Conservation (phyloP, 2,888 invertebrate species). For the Drosophila robusta region DNA sequence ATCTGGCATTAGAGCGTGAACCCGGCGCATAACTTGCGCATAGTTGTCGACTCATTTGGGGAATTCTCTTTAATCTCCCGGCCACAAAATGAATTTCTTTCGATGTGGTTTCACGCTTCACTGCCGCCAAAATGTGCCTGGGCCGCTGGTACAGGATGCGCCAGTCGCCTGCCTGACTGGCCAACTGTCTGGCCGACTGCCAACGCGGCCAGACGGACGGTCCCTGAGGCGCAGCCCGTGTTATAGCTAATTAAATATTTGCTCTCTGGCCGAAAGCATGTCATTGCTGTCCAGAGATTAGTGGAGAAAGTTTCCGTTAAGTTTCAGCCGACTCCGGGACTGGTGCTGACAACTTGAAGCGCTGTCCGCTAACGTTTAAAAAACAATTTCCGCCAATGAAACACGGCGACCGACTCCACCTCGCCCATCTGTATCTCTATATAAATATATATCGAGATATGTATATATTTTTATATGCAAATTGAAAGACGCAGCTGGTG, state of each 20-base stretch:
- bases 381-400: slow-evolving; percentile 57
- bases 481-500: slow-evolving; percentile 17
- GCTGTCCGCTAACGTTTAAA: slow-evolving; percentile 43
- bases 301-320: slow-evolving; percentile 42
- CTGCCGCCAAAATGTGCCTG: slow-evolving; percentile 40
- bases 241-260: slow-evolving; percentile 77
- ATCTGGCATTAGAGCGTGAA: slow-evolving; percentile 32
- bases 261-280: slow-evolving; percentile 55
- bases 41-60: slow-evolving; percentile 61
- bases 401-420: neutral
- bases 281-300: slow-evolving; percentile 57
- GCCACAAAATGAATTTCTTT: slow-evolving; percentile 59
- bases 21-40: slow-evolving; percentile 15
- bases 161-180: slow-evolving; percentile 40
- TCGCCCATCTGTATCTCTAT: neutral
- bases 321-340: slow-evolving; percentile 22
- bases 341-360: slow-evolving; percentile 44
- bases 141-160: slow-evolving; percentile 38
- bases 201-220: slow-evolving; percentile 17
- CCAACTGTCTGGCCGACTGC: slow-evolving; percentile 19
- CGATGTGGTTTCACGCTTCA: slow-evolving; percentile 62
- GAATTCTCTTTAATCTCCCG: slow-evolving; percentile 56
- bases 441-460: slow-evolving; percentile 16
- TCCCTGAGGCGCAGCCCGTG: slow-evolving; percentile 49
- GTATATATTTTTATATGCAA: slow-evolving; percentile 17